Evolutionary conservation across 2,888 invertebrate species (phyloP).

Genomic region (Lampropteryx suffumata): DNA sequence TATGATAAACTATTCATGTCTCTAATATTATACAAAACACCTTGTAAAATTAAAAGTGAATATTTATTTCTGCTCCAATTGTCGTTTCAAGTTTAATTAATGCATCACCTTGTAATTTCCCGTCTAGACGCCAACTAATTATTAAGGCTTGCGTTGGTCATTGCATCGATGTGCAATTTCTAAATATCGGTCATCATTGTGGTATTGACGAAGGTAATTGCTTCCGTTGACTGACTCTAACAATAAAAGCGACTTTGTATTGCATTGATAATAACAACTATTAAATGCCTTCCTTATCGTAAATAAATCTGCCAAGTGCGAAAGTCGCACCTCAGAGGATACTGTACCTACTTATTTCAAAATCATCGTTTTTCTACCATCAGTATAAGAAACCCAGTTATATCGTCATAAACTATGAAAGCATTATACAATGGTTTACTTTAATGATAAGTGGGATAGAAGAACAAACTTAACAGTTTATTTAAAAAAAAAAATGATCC

Average conservation of each 20-base stretch:
- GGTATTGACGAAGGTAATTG: conserved; percentile 59
- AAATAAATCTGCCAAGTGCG: too few relatives aligned
- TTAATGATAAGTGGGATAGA: too few relatives aligned
- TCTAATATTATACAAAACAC: neutral
- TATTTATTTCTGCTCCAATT: conserved; percentile 54
- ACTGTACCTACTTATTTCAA: too few relatives aligned
- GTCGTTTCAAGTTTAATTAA: conserved; percentile 56
- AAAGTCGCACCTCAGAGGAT: too few relatives aligned
- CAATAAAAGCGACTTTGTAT: conserved; percentile 67
- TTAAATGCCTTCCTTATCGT: too few relatives aligned
- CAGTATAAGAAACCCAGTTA: too few relatives aligned
- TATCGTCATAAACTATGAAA: too few relatives aligned
- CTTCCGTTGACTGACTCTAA: conserved; percentile 57
- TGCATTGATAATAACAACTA: too few relatives aligned
- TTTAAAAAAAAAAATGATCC: too few relatives aligned
- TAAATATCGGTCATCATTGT: conserved; percentile 52
- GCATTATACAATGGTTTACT: too few relatives aligned
- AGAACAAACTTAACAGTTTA: too few relatives aligned
- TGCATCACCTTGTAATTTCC: conserved; percentile 58
- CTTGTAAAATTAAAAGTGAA: conserved; percentile 2
- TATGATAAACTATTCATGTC: neutral
- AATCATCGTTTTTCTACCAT: too few relatives aligned
- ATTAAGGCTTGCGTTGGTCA: conserved; percentile 43
- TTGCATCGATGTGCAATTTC: conserved; percentile 46
- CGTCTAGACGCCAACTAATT: conserved; percentile 56